These are phyloP conservation scores for Eurystomus gularis DNA, from an alignment of 2,113 vertebrate genomes.

Conservation along the genomic window DNA sequence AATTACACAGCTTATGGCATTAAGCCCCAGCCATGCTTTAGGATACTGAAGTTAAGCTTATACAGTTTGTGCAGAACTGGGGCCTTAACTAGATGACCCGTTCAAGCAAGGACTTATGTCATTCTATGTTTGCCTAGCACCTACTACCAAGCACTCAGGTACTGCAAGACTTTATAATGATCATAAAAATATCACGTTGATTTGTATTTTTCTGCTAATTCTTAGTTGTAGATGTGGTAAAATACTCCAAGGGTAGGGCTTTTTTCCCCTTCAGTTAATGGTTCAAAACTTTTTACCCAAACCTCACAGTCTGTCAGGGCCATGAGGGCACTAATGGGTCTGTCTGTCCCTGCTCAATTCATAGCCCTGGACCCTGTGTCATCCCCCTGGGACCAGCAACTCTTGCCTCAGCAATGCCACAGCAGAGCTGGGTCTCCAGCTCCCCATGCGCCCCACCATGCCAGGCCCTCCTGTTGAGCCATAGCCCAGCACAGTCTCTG, in stretches of 20 bases:
- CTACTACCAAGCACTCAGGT: not conserved
- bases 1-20: not conserved
- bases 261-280: not conserved
- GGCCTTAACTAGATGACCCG: not conserved
- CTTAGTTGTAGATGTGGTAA: not conserved
- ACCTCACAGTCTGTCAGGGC: not conserved
- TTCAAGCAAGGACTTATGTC: not conserved
- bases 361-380: fast-evolving
- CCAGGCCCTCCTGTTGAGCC: fast-evolving
- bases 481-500: fast-evolving
- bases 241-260: not conserved
- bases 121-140: not conserved
- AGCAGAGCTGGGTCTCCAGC: not conserved
- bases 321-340: not conserved
- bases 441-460: fast-evolving
- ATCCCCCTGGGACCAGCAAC: fast-evolving
- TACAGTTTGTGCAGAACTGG: not conserved
- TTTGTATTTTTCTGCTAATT: not conserved
- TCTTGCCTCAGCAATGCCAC: not conserved
- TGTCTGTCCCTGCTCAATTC: no score
- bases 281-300: not conserved
- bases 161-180: not conserved
- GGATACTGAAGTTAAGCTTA: not conserved
- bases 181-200: not conserved
- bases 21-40: not conserved